Percentiles rank a stretch among this genome's conserved stretches.
Evolutionary conservation across 2,888 invertebrate species (phyloP).

Genomic region (Aphodius granarius): DNA sequence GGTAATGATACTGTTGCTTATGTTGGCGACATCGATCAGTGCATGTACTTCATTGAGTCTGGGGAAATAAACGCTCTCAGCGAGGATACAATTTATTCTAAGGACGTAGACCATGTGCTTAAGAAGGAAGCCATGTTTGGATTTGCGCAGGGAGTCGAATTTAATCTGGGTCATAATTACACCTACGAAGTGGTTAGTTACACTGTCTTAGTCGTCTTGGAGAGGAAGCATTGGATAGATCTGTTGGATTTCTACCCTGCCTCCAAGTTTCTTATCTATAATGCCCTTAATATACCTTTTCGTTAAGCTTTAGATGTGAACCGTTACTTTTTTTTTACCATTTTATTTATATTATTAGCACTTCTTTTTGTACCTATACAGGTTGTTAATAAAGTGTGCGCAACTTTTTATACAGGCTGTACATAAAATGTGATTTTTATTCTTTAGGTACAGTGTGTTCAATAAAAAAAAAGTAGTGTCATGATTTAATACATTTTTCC

Average conservation of each 20-base stretch:
- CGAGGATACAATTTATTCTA: conserved; percentile 34
- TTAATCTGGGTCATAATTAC: conserved; percentile 32
- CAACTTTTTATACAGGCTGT: too few species aligned
- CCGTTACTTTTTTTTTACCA: too few species aligned
- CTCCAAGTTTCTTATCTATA: conserved; percentile 19
- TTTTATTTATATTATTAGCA: too few species aligned
- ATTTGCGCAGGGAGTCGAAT: conserved; percentile 34
- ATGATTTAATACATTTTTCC: too few species aligned
- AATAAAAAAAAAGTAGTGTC: too few species aligned
- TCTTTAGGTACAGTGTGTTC: too few species aligned
- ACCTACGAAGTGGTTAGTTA: conserved; percentile 36
- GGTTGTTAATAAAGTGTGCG: too few species aligned
- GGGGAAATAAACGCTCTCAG: conserved; percentile 36
- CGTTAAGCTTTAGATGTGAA: background rate
- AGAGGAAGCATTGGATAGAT: conserved; percentile 22
- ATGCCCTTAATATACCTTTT: background rate
- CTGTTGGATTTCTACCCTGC: conserved; percentile 26
- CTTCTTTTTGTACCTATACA: too few species aligned
- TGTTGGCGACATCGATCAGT: conserved; percentile 36
- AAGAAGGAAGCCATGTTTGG: conserved; percentile 34
- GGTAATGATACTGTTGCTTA: conserved; percentile 37
- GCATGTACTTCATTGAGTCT: conserved; percentile 41
- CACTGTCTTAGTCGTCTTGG: conserved; percentile 17
- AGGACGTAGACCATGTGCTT: conserved; percentile 28
- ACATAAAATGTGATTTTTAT: too few species aligned